Evolutionary conservation across 2,797 vertebrate species (phyloP), one percentile per base, ranked within the genome.

Genomic region (Streptopelia turtur): DNA sequence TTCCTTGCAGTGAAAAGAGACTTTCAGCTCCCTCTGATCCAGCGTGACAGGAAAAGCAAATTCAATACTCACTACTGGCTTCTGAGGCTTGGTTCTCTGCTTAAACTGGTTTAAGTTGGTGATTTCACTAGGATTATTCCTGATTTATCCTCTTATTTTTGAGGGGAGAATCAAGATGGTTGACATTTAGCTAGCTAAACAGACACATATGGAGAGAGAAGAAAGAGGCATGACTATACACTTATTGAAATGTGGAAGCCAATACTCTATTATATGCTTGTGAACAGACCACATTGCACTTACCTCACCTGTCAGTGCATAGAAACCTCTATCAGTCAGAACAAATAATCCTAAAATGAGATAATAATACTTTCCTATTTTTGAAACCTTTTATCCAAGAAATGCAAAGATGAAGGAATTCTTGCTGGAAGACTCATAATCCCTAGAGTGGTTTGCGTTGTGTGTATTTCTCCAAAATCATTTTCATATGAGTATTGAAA

Each of bases 401-500:
- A 95, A 96, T 74, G 87, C 60, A 69, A 59, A 92, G 55, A 43
- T 30, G 64, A 56, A 96, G 76, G 60, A 94, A 92, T 97, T 95
- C 63, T 93, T 88, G 47, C 89, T 94, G 47, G 84, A 94, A 94
- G 87, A 71, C 37, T 93, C 35, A 2, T 94, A 89, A 94, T 94
- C 84, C 61, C 64, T 9, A 20, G 81, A 65, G 90, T 27, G 28
- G 17, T 84, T 91, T 72, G 78, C 55, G 83, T 78, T 91, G 89
- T 83, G 59, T 87, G 77, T 76, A 88, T 94, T 95, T 89, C 75
- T 55, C 71, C 43, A 17, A 80, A 95, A 93, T 91, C 63, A 63
- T 93, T 97, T 96, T 96, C 94, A 91, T 84, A 80, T 91, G 95
- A 56, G 77, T 52, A 75, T 15, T 37, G 77, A 80, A 70, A 69